Base-by-base conservation (phyloP, 1,140 invertebrate species). In the Microplitis mediator region DNA sequence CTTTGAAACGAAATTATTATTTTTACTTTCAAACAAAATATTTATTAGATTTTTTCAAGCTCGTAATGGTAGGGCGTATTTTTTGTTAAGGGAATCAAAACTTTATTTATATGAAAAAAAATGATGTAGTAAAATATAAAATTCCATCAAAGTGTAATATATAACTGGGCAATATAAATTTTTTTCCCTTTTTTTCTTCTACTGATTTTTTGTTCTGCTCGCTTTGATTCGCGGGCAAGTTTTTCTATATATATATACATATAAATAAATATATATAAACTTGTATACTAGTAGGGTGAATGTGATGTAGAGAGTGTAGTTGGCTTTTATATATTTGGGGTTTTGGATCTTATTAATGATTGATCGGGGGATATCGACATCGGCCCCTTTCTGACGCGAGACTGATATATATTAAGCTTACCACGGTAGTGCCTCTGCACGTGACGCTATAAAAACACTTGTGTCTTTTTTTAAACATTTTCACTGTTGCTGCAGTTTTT, bases 331-430 rank as follows among this genome's bases (percentile, higher is more conserved):
- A 77, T 84, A 80, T 85, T 83, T 85, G 84, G 84, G 85, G 84
- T 85, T 86, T 85, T 79, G 80, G 82, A 78, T 79, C 83, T 87
- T 87, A 87, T 87, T 87, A 87, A 87, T 87, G 86, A 87, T 87
- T 87, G 86, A 87, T 87, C 79, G 84, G 78, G 80, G 82, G 84
- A 87, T 87, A 87, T 86, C 82, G 84, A 86, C 82, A 78, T 86
- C 82, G 23, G 81, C 84, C 84, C 85, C 82, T 82, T 80, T 62
- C 60, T 81, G 84, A 84, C 79, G 79, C 80, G 76, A 45, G 39
- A 84, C 84, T 86, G 84, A 87, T 86, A 84, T 84, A 45, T 45
- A 85, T 86, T 77, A 81, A 78, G 78, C 77, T 74, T 76, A 39
- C 61, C 11, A 56, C 71, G 52, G 78, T 77, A 78, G 71, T 80